phyloP scores from a whole-genome alignment of 2,888 invertebrate genomes.

The Auanema sp. region DNA sequence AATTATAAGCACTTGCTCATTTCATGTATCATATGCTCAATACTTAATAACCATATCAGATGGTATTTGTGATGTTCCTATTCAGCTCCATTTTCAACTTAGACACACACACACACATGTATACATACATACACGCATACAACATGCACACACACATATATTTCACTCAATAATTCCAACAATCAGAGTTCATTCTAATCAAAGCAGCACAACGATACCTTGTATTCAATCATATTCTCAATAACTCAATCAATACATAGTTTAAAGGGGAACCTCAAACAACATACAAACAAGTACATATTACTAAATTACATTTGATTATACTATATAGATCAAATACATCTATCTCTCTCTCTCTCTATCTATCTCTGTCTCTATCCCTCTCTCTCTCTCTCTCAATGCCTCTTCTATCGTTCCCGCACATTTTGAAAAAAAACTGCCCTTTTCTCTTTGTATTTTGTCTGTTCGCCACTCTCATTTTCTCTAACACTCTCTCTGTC shows the following conservation, averaged over 20 bases:
- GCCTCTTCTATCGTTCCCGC: background rate
- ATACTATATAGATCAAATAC: too few species aligned
- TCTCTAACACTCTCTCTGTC: background rate
- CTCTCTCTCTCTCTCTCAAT: background rate
- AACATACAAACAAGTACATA: too few species aligned
- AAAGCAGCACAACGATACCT: too few species aligned
- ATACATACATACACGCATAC: too few species aligned
- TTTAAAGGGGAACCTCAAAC: too few species aligned
- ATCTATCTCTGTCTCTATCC: background rate
- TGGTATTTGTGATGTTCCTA: background rate
- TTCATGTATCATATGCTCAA: constrained; percentile 1
- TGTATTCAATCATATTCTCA: too few species aligned
- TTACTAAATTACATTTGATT: too few species aligned
- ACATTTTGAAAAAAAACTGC: background rate
- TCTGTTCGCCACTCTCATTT: constrained; percentile 3
- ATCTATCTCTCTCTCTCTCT: constrained; percentile 2
- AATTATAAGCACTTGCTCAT: background rate
- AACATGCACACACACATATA: too few species aligned
- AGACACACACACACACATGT: too few species aligned
- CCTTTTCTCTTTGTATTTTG: background rate
- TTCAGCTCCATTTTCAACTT: background rate
- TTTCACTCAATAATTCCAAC: too few species aligned
- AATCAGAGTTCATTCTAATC: too few species aligned
- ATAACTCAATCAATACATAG: too few species aligned
- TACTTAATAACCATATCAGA: background rate